Base-by-base conservation (phyloP, 35 echinoderm and acorn worm genomes). In the Strongylocentrotus purpuratus region DNA sequence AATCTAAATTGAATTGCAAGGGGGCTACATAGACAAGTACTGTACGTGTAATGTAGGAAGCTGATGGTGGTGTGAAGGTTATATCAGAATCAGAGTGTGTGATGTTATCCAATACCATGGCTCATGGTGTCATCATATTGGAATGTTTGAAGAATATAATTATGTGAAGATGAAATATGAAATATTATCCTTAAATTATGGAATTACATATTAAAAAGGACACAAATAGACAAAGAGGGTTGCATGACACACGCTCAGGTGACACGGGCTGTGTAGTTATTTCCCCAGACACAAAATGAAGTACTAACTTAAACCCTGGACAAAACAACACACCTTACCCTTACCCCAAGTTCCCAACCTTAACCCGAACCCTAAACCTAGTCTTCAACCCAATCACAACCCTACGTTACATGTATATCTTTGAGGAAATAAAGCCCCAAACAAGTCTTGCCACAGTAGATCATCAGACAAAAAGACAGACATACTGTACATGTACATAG, bases 1-100 rank as follows among this genome's bases (percentile, higher is more conserved):
- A 46, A 89, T 78, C 65, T 78, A 78, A 89, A 89, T 89, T 89
- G 87, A 89, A 89, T 89, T 45, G 65, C 65, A 78, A 78, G 65
- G 65, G 65, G 65, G 20, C 28, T 71, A 28, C 17, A 59, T 59
- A 59, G 35, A 41, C 52, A 59, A 11, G 52, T 59, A 41, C 35
- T 2, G 52, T 59, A 41, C 35, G 3, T 41, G 35, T 41, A 41
- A 41, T 41, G 35, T 3, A 41, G 7, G 65, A 78, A 78, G 65
- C 65, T 78, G 22, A 78, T 78, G 25, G 7, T n/a, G 65, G 65
- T n/a, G 28, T 78, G 25, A 28, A 78, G 65, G 65, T 78, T 78
- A 78, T 5, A 78, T 3, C 65, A 78, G 22, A 78, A 18, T 59
- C 52, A 14, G 17, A 14, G 17, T 17, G 17, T n/a, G 22, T 78